Evolutionary conservation across 2,888 invertebrate genomes (phyloP), one percentile per base, ranked within the genome.

Genomic region (Apamea crenata): DNA sequence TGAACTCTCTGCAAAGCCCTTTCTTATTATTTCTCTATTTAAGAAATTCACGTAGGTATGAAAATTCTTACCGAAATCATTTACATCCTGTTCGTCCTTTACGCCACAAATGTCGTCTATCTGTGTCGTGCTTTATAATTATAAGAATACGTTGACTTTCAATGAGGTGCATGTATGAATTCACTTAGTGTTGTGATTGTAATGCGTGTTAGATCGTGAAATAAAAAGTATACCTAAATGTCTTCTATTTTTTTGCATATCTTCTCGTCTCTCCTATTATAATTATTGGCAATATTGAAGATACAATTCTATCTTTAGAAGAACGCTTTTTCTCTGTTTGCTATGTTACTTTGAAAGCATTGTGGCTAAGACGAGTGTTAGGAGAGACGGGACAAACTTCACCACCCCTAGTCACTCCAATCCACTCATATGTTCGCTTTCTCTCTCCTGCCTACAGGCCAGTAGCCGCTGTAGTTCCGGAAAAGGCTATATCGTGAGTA

Each of bases 401-500:
- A 94, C 94, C 93, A 92, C 93, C 94, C 95, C 93, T 91, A 94
- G 92, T 94, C 94, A 94, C 94, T 95, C 94, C 93, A 93, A 91
- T 94, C 96, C 96, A 96, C 96, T 96, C 95, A 97, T 95, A 95
- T 95, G 96, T 97, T 96, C 96, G 96, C 97, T 96, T 96, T 97
- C 95, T 96, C 94, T 97, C 95, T 95, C 96, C 95, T 97, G 97
- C 96, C 95, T 95, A 95, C 97, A 98, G 98, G 98, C 98, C 97
- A 98, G 98, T 98, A 98, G 98, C 97, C 98, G 98, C 97, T 98
- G 98, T 97, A 98, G 98, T 97, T 98, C 98, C 97, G 98, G 98
- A 97, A 98, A 98, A 98, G 98, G 98, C 98, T 98, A 98, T 98
- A 98, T 98, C 98, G 99, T 99, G 97, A 98, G 99, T 98, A 97